Base-by-base conservation (phyloP, 1,140 invertebrate genomes). In the Ips typographus region DNA sequence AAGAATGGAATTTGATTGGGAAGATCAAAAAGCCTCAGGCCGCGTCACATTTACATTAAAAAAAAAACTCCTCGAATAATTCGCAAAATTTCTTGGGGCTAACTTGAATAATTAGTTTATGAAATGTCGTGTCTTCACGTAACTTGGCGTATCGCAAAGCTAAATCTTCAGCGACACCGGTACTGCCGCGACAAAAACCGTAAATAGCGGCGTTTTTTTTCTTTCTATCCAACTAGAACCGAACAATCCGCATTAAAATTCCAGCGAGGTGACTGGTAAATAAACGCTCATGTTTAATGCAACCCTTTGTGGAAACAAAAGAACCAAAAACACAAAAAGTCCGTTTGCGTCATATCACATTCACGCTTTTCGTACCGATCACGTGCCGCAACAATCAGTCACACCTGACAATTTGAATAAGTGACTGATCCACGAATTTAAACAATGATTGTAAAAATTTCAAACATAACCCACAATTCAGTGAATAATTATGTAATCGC, bases 261-360 rank as follows among this genome's bases (percentile, higher is more conserved):
- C 52, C 52, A 55, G 5, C 55, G 55, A 57, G 36, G 55, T 38
- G 39, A 57, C 55, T 57, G 55, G 37, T 38, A 57, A 57, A 57
- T 57, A 40, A 57, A 57, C 40, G 52, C 52, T 55, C 52, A 57
- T 57, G 55, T 57, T 38, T 57, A 57, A 57, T 57, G 55, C 22
- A 57, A 40, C 55, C 55, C 55, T 57, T 57, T 57, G 55, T 40
- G 40, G 44, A 49, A 49, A 22, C 22, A 22, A 22, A 22, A 22
- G 22, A 22, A 22, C 22, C 37, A 52, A 52, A 57, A 57, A 57
- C 55, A 57, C 39, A 57, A 57, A 40, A 57, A 57, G 37, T 4
- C 22, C 55, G 55, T 57, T 57, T 57, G 39, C 52, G 52, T 55
- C 52, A 55, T 22, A 55, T 36, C 36, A 55, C 52, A 55, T 55